Conservation (phyloP, 2,797 vertebrate genomes). For the Enteromius paludinosus region DNA sequence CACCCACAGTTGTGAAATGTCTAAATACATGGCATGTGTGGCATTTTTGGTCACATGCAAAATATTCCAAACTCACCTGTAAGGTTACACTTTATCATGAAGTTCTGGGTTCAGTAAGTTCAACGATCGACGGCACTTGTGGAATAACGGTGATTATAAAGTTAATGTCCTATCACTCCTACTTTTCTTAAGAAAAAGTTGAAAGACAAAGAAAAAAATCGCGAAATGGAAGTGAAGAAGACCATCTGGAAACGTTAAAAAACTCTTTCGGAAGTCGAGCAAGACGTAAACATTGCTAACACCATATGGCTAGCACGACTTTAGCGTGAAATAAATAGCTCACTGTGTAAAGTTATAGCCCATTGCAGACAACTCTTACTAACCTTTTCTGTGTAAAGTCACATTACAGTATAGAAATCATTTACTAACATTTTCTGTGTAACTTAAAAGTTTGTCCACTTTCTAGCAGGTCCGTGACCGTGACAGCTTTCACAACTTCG, state of each 20-base stretch:
- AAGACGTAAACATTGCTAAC: neutral
- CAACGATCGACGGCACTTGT: neutral
- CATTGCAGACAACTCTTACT: neutral
- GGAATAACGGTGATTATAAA: neutral
- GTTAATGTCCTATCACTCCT: too few species aligned
- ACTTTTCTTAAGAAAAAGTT: neutral
- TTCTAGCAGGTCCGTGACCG: neutral
- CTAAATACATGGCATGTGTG: neutral
- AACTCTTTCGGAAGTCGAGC: neutral
- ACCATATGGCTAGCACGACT: neutral
- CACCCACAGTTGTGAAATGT: slow-evolving; percentile 48
- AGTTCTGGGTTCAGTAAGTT: neutral
- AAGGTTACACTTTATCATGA: neutral
- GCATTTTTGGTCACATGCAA: neutral
- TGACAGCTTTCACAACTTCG: neutral
- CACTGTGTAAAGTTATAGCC: neutral
- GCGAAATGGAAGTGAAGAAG: neutral
- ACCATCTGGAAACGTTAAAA: neutral
- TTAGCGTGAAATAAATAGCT: neutral
- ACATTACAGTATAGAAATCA: neutral
- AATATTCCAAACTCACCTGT: neutral
- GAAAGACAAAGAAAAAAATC: neutral
- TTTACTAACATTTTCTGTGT: neutral
- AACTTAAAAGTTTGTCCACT: neutral
- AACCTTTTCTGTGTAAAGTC: neutral